Evolutionary conservation across 2,888 invertebrate genomes (phyloP).

Genomic region (Dryococelus australis): DNA sequence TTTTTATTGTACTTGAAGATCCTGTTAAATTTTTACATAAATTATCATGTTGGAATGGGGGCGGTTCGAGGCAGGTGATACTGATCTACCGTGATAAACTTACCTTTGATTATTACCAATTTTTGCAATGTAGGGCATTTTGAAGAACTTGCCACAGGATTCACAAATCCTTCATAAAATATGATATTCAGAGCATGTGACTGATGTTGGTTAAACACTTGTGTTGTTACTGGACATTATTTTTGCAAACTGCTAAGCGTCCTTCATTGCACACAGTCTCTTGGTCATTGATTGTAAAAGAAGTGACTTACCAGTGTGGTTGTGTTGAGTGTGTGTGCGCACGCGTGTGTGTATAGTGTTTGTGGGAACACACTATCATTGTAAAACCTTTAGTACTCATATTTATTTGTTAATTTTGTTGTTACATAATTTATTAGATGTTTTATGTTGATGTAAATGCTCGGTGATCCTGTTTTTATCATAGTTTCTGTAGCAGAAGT

Average conservation of each 20-base stretch:
- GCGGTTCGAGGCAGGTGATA: too few relatives aligned
- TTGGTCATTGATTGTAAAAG: neutral
- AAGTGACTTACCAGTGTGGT: neutral
- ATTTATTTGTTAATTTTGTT: conserved; percentile 16
- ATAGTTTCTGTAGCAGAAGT: conserved; percentile 16
- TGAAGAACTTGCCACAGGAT: too few relatives aligned
- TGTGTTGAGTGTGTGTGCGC: neutral
- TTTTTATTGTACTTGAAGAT: too few relatives aligned
- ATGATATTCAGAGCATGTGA: too few relatives aligned
- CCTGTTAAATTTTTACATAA: too few relatives aligned
- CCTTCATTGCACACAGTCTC: neutral
- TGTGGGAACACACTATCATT: conserved; percentile 6
- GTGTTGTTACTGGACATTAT: too few relatives aligned
- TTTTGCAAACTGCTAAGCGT: neutral
- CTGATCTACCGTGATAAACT: too few relatives aligned
- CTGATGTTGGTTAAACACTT: too few relatives aligned
- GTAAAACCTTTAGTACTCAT: conserved; percentile 3
- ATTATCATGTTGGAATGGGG: too few relatives aligned
- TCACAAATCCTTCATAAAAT: too few relatives aligned
- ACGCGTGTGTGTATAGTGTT: neutral
- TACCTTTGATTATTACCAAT: too few relatives aligned
- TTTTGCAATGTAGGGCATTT: too few relatives aligned
- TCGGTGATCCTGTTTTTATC: conserved; percentile 4
- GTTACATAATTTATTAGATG: conserved; percentile 10
- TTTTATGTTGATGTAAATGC: conserved; percentile 16